Base-by-base conservation (phyloP, 2,797 vertebrate species). In the Molossus alvarezi region DNA sequence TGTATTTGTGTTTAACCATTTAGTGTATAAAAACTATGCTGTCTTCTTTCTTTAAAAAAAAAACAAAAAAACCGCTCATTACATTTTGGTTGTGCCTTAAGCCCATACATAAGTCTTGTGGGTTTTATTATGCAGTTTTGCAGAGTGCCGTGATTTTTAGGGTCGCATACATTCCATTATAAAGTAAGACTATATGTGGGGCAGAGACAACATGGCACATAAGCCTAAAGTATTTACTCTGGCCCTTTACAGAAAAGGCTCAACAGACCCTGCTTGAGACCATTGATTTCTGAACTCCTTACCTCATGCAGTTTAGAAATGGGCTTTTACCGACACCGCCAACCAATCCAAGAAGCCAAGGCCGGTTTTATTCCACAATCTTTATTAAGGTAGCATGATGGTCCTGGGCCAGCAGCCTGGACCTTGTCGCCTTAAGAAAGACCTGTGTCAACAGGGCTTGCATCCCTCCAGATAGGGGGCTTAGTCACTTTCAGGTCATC, bases 371-470 rank as follows among this genome's bases (percentile, higher is more conserved):
- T 86, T 96, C 90, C 71, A 95, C 87, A 97, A 82, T 95, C 55
- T 97, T 97, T 97, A 97, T 98, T 98, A 97, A 96, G 83, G 91
- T 91, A 95, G 77, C 92, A 71, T 88, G 81, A 95, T 90, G 91
- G 94, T 95, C 87, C 94, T 81, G 90, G 80, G 97, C 94, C 79
- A 96, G 73, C 90, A 94, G 92, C 86, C 92, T 84, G 82, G 92
- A 96, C 83, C 97, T 94, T 94, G 95, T 97, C 82, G 90, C 96
- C 84, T 81, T 89, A 90, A 90, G 92, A 95, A 97, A 98, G 92
- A 92, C 97, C 97, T 96, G 97, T 97, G 94, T 96, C 53, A 71
- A 84, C 58, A 95, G 97, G 96, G 96, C 84, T 85, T 91, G 83
- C 91, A 94, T 92, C 95, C 84, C 83, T 95, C 96, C 72, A 65